Percentiles rank a stretch among this genome's conserved stretches.
Evolutionary conservation across 2,113 vertebrate genomes (phyloP).

Genomic region (Alligator mississippiensis): DNA sequence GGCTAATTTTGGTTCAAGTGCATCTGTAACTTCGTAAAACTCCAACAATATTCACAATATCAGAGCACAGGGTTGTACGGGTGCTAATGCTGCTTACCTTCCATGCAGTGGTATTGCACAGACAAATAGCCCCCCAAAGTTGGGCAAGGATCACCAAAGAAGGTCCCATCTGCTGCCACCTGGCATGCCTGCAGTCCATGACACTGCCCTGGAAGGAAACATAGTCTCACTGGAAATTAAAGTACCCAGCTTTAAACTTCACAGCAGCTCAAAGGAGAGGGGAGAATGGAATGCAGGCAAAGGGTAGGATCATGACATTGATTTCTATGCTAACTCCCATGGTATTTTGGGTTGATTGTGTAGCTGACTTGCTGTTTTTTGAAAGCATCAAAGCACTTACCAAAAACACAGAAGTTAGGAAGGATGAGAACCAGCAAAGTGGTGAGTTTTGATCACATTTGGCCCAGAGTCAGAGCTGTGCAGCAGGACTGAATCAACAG

Average conservation of each 20-base stretch:
- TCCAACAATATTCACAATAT: background rate
- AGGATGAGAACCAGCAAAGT: background rate
- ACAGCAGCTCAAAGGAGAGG: background rate
- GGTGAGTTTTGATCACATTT: background rate
- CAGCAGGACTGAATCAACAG: background rate
- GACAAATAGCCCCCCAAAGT: constrained; percentile 88
- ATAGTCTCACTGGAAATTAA: background rate
- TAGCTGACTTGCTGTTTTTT: background rate
- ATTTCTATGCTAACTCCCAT: background rate
- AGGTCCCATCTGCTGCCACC: constrained; percentile 79
- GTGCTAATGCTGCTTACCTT: constrained; percentile 80
- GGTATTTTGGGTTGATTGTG: background rate
- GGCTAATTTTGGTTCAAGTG: background rate
- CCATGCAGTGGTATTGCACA: constrained; percentile 88
- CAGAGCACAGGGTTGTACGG: background rate
- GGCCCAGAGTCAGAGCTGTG: background rate
- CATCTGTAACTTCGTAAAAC: background rate
- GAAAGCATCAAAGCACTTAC: background rate
- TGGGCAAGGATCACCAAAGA: constrained; percentile 90
- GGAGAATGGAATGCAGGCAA: background rate
- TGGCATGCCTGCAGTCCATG: constrained; percentile 91
- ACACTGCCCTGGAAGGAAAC: constrained; percentile 82
- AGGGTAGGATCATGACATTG: background rate
- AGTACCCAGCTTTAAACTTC: background rate
- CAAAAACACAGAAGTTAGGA: background rate